These are phyloP conservation scores for Encarsia formosa DNA, from an alignment of 2,888 invertebrate species.

Conservation along the genomic window DNA sequence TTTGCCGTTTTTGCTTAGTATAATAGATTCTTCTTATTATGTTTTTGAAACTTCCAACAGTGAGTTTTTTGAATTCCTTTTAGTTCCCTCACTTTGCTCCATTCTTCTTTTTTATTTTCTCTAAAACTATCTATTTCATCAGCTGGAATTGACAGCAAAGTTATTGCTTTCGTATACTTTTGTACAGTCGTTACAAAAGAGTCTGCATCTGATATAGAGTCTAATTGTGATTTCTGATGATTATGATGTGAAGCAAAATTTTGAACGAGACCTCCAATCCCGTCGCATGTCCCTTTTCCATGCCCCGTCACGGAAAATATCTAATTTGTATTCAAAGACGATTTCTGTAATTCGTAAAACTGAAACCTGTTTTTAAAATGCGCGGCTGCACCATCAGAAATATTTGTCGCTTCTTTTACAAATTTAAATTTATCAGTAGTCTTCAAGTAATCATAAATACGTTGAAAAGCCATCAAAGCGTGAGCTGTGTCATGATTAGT, in stretches of 20 bases:
- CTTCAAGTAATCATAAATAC: background rate
- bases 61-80: background rate
- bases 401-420: no score
- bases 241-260: no score
- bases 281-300: background rate
- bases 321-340: background rate
- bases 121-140: background rate
- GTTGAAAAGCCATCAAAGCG: constrained; percentile 4
- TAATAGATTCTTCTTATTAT: no score
- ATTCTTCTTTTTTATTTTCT: background rate
- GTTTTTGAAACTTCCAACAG: no score
- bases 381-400: no score
- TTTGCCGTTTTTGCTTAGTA: no score
- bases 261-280: background rate
- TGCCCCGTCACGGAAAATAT: background rate
- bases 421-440: no score
- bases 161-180: background rate
- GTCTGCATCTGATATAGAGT: background rate
- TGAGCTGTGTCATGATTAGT: constrained; percentile 12
- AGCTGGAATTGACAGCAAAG: background rate
- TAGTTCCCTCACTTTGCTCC: background rate
- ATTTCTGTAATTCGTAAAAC: background rate
- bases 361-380: no score
- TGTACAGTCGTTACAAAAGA: background rate
- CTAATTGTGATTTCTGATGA: background rate